Evolutionary conservation across 2,888 invertebrate genomes (phyloP), one percentile per base, ranked within the genome.

Genomic region (Quadroppia sp.): DNA sequence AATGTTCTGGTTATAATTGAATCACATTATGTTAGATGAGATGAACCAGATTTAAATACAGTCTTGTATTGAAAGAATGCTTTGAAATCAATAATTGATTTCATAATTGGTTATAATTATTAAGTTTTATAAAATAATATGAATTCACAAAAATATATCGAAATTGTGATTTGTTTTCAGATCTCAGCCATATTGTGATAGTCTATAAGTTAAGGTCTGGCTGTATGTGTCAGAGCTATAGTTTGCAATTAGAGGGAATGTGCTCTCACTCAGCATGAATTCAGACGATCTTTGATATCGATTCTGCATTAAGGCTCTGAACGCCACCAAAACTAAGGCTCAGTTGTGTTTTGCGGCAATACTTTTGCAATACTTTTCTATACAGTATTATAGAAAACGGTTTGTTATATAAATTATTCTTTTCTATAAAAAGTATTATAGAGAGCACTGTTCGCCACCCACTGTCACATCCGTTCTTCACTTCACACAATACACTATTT

Each of bases 371-470:
- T 56, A 56, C 48, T 48, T 48, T 48, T 48, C 15, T 48, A 36
- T 36, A 36, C 36, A 7, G 36, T 36, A 7, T 7, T 36, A 36
- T 36, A 36, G n/a, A n/a, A n/a, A n/a, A n/a, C n/a, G n/a, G n/a
- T 36, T 9, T 36, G n/a, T 50, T 50, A 50, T 50, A 50, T 50
- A 50, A 17, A n/a, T 17, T 4, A 7, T 7, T 20, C 4, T 6
- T 50, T n/a, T 50, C 17, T 15, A 50, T 20, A 50, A 15, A n/a
- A 15, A 50, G 50, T 50, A 15, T 20, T 50, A 50, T 50, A 50
- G 50, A 50, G 50, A 50, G 20, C 50, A n/a, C 50, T 20, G n/a
- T 50, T 50, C 20, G 50, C 50, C 50, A 50, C 50, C 50, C 50
- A 50, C 50, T 50, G 50, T 50, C 50, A 50, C 15, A 50, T 50